Evolutionary conservation across 2,797 vertebrate genomes (phyloP).

Genomic region (Chanos chanos): DNA sequence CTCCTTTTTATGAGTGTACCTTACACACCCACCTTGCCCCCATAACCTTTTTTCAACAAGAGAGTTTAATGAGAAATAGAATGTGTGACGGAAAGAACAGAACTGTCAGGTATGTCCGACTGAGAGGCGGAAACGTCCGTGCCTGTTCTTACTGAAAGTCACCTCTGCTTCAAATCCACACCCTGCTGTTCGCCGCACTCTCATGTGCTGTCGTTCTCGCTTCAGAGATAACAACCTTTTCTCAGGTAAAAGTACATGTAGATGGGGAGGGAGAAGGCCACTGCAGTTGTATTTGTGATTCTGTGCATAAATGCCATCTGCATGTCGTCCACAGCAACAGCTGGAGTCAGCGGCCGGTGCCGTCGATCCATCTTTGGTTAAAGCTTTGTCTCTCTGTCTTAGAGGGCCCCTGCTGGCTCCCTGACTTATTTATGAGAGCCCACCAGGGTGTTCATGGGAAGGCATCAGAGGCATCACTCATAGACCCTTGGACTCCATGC

Average conservation of each 20-base stretch:
- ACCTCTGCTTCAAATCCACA: slow-evolving; percentile 15
- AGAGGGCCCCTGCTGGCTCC: slow-evolving; percentile 48
- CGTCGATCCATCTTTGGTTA: slow-evolving; percentile 28
- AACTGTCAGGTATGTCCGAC: slow-evolving; percentile 7
- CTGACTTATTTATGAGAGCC: slow-evolving; percentile 65
- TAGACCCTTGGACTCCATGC: slow-evolving; percentile 56
- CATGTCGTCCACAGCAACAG: background rate
- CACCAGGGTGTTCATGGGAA: slow-evolving; percentile 56
- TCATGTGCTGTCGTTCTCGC: slow-evolving; percentile 10
- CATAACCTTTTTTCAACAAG: background rate
- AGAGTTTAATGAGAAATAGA: background rate
- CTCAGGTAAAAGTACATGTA: background rate
- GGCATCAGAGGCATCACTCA: slow-evolving; percentile 61
- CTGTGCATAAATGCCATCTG: slow-evolving; percentile 7
- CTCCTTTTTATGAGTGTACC: slow-evolving; percentile 24
- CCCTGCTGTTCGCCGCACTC: background rate
- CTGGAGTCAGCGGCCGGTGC: background rate
- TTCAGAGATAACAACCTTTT: slow-evolving; percentile 23
- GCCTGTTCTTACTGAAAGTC: slow-evolving; percentile 30
- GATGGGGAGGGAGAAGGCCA: slow-evolving; percentile 3
- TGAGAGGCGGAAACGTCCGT: background rate
- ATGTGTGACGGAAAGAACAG: background rate
- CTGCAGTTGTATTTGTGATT: background rate
- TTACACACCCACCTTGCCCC: background rate
- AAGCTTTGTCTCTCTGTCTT: slow-evolving; percentile 37